These are phyloP conservation scores for Timema podura DNA, from an alignment of 2,888 invertebrate species.

Conservation along the genomic window DNA sequence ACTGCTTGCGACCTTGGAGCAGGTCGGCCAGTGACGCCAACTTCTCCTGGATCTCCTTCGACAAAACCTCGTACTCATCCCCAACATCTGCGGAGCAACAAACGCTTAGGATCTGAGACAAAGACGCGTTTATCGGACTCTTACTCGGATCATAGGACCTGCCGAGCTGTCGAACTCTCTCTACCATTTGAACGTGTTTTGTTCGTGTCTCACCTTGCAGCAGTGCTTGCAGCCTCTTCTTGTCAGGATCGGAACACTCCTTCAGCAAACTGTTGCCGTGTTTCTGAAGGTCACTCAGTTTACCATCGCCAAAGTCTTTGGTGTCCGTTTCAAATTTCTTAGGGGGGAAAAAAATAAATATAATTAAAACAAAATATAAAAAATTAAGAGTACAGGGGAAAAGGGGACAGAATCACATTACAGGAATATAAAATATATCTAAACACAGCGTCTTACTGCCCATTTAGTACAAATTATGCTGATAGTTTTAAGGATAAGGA, in stretches of 20 bases:
- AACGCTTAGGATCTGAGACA: neutral
- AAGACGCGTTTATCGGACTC: conserved; percentile 33
- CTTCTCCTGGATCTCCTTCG: conserved; percentile 69
- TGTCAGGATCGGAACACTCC: conserved; percentile 68
- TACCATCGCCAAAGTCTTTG: conserved; percentile 70
- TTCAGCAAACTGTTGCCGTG: conserved; percentile 72
- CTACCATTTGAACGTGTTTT: neutral
- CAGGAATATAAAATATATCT: no score
- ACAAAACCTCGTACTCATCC: conserved; percentile 66
- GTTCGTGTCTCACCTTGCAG: conserved; percentile 34
- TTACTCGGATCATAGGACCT: conserved; percentile 47
- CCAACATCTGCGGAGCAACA: conserved; percentile 57
- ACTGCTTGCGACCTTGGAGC: conserved; percentile 70
- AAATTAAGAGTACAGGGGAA: no score
- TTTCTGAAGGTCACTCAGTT: conserved; percentile 69
- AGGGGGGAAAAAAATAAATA: no score
- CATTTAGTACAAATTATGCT: no score
- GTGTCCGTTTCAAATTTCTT: conserved; percentile 68
- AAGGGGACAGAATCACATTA: no score
- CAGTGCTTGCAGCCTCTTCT: conserved; percentile 38
- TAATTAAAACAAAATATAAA: no score
- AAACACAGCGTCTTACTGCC: no score
- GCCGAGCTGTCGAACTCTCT: neutral
- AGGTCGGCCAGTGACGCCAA: conserved; percentile 67
- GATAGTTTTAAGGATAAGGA: no score